Base-by-base conservation (phyloP, 2,888 invertebrate species). In the Pterostichus niger region DNA sequence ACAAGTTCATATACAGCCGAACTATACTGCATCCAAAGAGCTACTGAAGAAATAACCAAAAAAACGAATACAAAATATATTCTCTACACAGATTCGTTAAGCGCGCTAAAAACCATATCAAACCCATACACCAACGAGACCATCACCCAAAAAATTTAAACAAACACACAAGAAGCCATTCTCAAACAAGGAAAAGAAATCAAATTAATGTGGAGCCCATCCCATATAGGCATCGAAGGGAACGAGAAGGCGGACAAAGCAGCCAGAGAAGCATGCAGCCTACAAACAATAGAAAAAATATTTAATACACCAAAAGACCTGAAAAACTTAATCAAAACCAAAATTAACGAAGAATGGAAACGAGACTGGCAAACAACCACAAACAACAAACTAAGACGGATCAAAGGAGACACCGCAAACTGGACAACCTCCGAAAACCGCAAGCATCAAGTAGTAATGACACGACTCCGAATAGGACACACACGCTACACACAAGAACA, bases 301-400 rank as follows among this genome's bases (percentile, higher is more conserved):
- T 9, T 24, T 9, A 59, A 7, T 10, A 7, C 17, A 59, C 15
- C 17, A 6, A 10, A 49, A 2, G 11, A n/a, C 11, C 10, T 49
- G 6, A 49, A 49, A 49, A 6, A 4, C 13, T 2, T n/a, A 6
- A 59, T 59, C 15, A 31, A 59, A 15, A 31, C 9, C 7, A 10
- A 59, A 24, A 59, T 31, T 7, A 0, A 10, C 17, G 15, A 10
- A 24, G 9, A 24, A 17, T 59, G 59, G 59, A 24, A 17, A 11
- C 10, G 5, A 17, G 11, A 59, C 7, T 59, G 59, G 59, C 15
- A 17, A 24, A 17, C 15, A 24, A 59, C 17, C 0, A 59, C 59
- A 31, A 59, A 17, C 59, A 59, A 59, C 15, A 59, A 59, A 24
- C 31, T 59, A 5, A 59, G 59, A 59, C 7, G 9, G 1, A 59